Evolutionary conservation across 2,797 vertebrate genomes (phyloP).

Genomic region (Pitangus sulphuratus): DNA sequence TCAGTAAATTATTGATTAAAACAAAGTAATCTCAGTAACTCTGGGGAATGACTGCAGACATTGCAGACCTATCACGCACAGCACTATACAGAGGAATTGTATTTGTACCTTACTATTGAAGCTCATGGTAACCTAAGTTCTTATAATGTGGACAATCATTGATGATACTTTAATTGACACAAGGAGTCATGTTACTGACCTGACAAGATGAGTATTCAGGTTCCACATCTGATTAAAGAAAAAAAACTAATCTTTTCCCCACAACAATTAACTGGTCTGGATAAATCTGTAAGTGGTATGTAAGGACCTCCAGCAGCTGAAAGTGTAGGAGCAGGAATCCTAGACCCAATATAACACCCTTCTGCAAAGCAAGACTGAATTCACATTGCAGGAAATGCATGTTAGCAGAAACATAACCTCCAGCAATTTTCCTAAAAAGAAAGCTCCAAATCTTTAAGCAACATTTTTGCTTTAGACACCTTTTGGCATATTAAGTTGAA

Average conservation of each 20-base stretch:
- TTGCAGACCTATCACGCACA: neutral
- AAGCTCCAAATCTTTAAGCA: neutral
- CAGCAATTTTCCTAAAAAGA: neutral
- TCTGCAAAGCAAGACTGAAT: neutral
- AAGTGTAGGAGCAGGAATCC: neutral
- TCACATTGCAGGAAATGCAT: neutral
- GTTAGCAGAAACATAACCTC: neutral
- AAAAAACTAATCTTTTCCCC: neutral
- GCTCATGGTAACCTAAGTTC: neutral
- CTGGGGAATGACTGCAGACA: neutral
- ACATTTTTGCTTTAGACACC: neutral
- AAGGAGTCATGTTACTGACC: neutral
- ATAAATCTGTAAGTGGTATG: accelerated
- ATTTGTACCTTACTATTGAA: neutral
- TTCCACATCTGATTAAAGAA: neutral
- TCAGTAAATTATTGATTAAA: neutral
- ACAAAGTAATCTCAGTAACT: neutral
- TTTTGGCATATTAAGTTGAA: neutral
- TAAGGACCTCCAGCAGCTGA: neutral
- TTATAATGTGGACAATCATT: neutral
- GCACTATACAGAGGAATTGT: neutral
- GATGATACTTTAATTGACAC: neutral
- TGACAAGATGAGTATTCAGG: neutral
- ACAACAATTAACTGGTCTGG: neutral
- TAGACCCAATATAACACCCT: neutral